Evolutionary conservation across 2,797 vertebrate genomes (phyloP).

Genomic region (Protosalanx chinensis): DNA sequence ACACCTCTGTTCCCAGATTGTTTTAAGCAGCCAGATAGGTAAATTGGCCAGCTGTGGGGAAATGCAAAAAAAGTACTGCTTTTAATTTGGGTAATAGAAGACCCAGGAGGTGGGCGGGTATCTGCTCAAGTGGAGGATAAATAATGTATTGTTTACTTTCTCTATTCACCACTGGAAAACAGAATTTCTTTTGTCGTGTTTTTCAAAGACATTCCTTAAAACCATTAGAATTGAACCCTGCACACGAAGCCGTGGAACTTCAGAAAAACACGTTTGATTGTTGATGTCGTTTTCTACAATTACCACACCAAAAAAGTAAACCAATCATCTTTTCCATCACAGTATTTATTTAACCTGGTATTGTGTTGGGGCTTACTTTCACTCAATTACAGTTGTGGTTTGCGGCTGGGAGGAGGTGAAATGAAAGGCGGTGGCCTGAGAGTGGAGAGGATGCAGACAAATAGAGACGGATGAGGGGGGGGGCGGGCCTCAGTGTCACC

Average conservation of each 20-base stretch:
- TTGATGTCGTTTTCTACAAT: slow-evolving; percentile 16
- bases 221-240: slow-evolving; percentile 15
- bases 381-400: neutral
- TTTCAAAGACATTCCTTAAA: slow-evolving; percentile 5
- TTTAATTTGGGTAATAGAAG: slow-evolving; percentile 18
- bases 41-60: slow-evolving; percentile 5
- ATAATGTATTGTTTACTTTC: neutral
- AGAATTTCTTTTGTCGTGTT: neutral
- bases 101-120: neutral
- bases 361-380: neutral
- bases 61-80: neutral
- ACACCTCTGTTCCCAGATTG: slow-evolving; percentile 8
- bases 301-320: neutral
- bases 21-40: neutral
- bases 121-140: neutral
- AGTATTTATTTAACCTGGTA: neutral
- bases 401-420: neutral
- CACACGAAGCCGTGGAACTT: slow-evolving; percentile 5
- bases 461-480: slow-evolving; percentile 39
- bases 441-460: slow-evolving; percentile 8
- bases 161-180: neutral
- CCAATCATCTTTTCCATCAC: neutral
- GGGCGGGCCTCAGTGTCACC: slow-evolving; percentile 23
- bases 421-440: neutral
- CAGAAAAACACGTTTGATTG: slow-evolving; percentile 7